Evolutionary conservation across 2,797 vertebrate genomes (phyloP).

Genomic region (Delichon dasypus): DNA sequence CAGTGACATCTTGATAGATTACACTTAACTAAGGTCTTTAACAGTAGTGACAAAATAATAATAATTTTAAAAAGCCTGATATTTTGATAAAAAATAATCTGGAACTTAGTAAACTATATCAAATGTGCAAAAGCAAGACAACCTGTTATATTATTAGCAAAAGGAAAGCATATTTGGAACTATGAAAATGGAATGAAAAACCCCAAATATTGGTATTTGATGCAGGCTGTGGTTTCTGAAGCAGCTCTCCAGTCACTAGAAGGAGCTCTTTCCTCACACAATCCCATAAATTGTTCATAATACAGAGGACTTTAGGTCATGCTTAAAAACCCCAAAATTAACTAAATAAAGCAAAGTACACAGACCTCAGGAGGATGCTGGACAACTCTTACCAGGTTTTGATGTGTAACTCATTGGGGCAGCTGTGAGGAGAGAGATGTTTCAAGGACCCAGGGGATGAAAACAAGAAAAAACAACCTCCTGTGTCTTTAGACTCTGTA

Average conservation of each 20-base stretch:
- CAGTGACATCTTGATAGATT: accelerated
- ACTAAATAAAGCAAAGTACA: neutral
- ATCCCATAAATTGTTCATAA: neutral
- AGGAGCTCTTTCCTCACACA: conserved; percentile 59
- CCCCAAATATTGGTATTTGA: neutral
- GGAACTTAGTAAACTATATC: neutral
- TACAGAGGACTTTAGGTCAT: neutral
- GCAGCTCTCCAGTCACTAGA: conserved; percentile 51
- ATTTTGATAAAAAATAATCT: neutral
- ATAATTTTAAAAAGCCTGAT: neutral
- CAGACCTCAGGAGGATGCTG: neutral
- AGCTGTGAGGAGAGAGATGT: neutral
- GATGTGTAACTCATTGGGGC: neutral
- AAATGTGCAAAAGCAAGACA: neutral
- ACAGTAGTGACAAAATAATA: neutral
- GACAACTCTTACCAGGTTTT: neutral
- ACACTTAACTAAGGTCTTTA: neutral
- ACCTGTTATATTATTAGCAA: neutral
- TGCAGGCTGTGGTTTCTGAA: neutral
- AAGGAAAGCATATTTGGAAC: neutral
- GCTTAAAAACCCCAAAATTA: neutral
- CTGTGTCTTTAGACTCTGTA: neutral
- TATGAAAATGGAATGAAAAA: neutral
- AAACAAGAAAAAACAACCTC: neutral
- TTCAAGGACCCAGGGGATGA: neutral